These are phyloP conservation scores for Entosphenus tridentatus DNA, from an alignment of 2,113 vertebrate species.

Conservation along the genomic window DNA sequence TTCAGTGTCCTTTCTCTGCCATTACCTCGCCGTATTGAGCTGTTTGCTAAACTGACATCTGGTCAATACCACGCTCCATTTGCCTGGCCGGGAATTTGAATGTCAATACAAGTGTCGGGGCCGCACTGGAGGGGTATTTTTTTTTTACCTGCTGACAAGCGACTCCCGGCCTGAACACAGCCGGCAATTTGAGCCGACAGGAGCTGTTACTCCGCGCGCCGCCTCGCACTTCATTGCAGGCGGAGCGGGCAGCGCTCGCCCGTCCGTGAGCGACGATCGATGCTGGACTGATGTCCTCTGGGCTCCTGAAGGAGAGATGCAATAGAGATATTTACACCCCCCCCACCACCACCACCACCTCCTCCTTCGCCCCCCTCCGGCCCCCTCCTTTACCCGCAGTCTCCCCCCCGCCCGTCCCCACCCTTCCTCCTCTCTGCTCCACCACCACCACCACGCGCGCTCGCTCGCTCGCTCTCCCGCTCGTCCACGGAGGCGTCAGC, in stretches of 20 bases:
- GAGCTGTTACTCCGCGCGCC: slow-evolving; percentile 2
- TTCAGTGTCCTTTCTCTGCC: slow-evolving; percentile 5
- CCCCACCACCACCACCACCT: too few species aligned
- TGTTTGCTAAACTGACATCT: slow-evolving; percentile 7
- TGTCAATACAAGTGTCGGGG: slow-evolving; percentile 6
- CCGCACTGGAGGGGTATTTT: slow-evolving; percentile 4
- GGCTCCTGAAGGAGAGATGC: too few species aligned
- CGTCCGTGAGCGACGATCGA: background rate
- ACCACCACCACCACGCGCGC: too few species aligned
- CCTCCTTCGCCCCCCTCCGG: too few species aligned
- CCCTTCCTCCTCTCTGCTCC: too few species aligned
- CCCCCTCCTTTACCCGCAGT: too few species aligned
- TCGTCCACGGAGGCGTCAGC: too few species aligned
- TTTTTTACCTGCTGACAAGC: slow-evolving; percentile 6
- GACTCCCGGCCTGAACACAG: slow-evolving; percentile 3
- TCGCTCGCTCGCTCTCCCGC: too few species aligned
- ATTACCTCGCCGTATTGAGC: slow-evolving; percentile 6
- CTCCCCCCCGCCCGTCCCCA: too few species aligned
- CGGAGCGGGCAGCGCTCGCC: background rate
- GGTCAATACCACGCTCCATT: slow-evolving; percentile 7
- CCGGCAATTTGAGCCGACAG: slow-evolving; percentile 6
- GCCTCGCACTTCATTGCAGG: slow-evolving; percentile 6
- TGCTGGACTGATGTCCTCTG: background rate
- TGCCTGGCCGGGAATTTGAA: slow-evolving; percentile 6
- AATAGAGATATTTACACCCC: too few species aligned